A percentile compares a stretch with the other conserved stretches of the same genome.
Evolutionary conservation across 2,797 vertebrate species (phyloP).

Genomic region (Gambelia wislizenii): DNA sequence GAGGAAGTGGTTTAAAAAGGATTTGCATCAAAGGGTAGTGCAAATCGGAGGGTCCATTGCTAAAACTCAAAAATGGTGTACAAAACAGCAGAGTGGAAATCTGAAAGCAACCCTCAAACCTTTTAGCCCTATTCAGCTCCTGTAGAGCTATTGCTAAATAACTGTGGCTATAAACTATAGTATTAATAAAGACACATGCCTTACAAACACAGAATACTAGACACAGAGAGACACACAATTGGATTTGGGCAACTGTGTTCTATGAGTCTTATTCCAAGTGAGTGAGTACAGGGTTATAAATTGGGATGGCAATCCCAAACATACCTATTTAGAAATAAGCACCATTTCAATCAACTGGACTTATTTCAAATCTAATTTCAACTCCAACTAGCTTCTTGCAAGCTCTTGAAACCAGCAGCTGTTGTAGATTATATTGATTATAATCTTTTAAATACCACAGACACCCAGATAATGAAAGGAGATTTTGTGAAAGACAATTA

Average conservation of each 20-base stretch:
- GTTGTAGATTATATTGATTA: not conserved
- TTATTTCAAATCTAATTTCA: not conserved
- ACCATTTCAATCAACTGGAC: not conserved
- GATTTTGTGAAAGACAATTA: not conserved
- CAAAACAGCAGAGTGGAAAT: not conserved
- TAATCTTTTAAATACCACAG: not conserved
- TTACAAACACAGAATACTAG: not conserved
- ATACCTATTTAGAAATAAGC: not conserved
- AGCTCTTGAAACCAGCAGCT: not conserved
- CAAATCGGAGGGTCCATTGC: not conserved
- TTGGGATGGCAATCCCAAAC: too few species aligned
- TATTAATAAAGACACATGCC: not conserved
- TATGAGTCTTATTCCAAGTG: not conserved
- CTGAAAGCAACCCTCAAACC: not conserved
- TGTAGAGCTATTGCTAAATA: not conserved
- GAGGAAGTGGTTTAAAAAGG: constrained; percentile 31
- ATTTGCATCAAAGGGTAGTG: constrained; percentile 14
- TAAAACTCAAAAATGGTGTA: not conserved
- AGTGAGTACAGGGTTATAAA: not conserved
- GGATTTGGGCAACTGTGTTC: not conserved
- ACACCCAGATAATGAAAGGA: not conserved
- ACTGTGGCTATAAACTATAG: not conserved
- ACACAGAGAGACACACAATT: not conserved
- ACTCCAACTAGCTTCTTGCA: not conserved
- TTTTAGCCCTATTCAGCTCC: not conserved